phyloP scores from a whole-genome alignment of 2,888 invertebrate genomes.

The Pollenia amentaria region DNA sequence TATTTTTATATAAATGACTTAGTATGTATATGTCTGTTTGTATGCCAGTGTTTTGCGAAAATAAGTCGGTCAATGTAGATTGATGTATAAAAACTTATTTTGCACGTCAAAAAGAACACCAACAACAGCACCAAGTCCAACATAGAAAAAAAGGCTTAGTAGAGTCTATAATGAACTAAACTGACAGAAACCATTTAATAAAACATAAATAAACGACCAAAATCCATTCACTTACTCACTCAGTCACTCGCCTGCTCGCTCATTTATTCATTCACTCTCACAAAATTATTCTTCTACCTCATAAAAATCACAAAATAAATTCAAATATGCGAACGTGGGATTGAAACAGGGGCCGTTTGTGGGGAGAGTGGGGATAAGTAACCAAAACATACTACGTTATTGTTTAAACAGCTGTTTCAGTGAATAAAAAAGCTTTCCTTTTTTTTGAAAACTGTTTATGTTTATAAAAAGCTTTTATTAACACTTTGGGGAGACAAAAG shows the following conservation, averaged over 20 bases:
- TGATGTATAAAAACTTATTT: conserved; percentile 62
- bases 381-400: not conserved
- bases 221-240: conserved; percentile 4
- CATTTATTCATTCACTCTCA: conserved; percentile 1
- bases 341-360: not conserved
- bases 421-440: conserved; percentile 31
- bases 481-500: conserved; percentile 7
- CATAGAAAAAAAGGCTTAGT: conserved; percentile 39
- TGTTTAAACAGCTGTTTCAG: conserved; percentile 63
- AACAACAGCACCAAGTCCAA: not conserved
- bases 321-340: not conserved
- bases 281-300: conserved; percentile 12
- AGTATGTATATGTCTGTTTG: conserved; percentile 1
- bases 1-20: conserved; percentile 11
- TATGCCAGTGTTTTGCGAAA: conserved; percentile 29
- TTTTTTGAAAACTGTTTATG: conserved; percentile 32
- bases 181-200: conserved; percentile 59
- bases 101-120: conserved; percentile 39
- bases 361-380: not conserved
- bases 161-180: conserved; percentile 48
- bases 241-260: not conserved
- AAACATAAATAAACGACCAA: conserved; percentile 52
- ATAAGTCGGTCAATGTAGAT: conserved; percentile 71
- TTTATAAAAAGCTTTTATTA: conserved; percentile 52
- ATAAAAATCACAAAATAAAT: conserved; percentile 14